phyloP scores from a whole-genome alignment of 1,140 invertebrate species.

The Xylocopa sonorina region DNA sequence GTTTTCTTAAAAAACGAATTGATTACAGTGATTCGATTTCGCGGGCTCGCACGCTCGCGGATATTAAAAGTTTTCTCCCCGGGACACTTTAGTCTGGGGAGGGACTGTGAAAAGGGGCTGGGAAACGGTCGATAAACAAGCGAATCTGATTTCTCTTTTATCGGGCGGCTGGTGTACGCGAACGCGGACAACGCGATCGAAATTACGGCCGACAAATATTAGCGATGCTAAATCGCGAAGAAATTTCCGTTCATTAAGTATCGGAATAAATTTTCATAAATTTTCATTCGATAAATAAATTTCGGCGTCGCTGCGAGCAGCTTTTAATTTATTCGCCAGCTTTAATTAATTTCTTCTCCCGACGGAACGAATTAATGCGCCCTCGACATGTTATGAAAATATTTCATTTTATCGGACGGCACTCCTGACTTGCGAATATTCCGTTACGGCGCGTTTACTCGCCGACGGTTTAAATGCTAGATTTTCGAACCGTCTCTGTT shows the following conservation, averaged over 20 bases:
- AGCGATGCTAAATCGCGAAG: slow-evolving; percentile 25
- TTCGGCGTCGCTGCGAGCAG: not conserved
- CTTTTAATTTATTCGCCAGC: slow-evolving; percentile 33
- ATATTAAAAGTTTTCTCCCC: slow-evolving; percentile 11
- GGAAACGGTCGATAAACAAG: not conserved
- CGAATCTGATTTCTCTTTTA: slow-evolving; percentile 19
- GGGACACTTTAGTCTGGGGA: not conserved
- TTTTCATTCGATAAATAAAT: slow-evolving; percentile 44
- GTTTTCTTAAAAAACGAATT: slow-evolving; percentile 9
- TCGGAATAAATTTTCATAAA: slow-evolving; percentile 45
- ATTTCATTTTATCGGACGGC: slow-evolving; percentile 26
- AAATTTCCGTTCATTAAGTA: slow-evolving; percentile 44
- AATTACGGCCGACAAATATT: slow-evolving; percentile 26
- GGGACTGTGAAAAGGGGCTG: not conserved
- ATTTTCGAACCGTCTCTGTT: not conserved
- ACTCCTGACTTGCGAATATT: slow-evolving; percentile 10
- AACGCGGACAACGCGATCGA: slow-evolving; percentile 1
- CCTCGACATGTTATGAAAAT: slow-evolving; percentile 30
- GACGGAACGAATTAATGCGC: slow-evolving; percentile 19
- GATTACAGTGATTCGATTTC: slow-evolving; percentile 11
- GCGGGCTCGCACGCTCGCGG: too few relatives aligned
- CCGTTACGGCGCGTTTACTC: not conserved
- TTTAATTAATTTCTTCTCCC: slow-evolving; percentile 24
- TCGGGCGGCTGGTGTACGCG: not conserved
- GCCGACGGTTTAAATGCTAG: slow-evolving; percentile 2